Percentiles rank a stretch among this genome's conserved stretches.
These are phyloP conservation scores for Euura lappo DNA, from an alignment of 1,140 invertebrate species.

Conservation along the genomic window DNA sequence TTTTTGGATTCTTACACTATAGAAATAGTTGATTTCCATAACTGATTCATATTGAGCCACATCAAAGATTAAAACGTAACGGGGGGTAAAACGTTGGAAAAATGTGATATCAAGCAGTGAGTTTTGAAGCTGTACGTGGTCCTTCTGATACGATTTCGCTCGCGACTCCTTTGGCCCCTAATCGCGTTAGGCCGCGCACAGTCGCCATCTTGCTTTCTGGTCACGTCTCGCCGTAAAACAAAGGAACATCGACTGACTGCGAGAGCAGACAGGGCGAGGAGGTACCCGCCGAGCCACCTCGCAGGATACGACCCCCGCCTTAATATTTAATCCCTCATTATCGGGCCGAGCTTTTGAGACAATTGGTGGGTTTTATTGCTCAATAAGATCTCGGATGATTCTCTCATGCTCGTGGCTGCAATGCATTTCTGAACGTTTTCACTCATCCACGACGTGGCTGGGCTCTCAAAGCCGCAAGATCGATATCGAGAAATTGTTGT, in stretches of 20 bases:
- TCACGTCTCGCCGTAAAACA: constrained; percentile 59
- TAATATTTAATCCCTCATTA: constrained; percentile 62
- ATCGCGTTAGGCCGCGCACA: constrained; percentile 16
- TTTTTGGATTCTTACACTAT: no score
- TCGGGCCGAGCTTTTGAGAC: constrained; percentile 56
- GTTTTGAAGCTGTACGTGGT: neutral
- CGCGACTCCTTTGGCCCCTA: constrained; percentile 7
- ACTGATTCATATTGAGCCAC: no score
- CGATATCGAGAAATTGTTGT: constrained; percentile 16
- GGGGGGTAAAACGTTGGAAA: no score
- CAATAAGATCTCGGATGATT: constrained; percentile 41
- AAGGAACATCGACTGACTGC: constrained; percentile 52
- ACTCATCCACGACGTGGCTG: neutral
- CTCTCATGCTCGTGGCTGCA: neutral
- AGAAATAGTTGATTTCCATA: no score
- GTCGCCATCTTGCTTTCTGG: constrained; percentile 56
- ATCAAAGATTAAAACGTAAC: no score
- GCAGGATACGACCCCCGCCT: constrained; percentile 44
- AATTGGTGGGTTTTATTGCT: constrained; percentile 54
- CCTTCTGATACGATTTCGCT: neutral
- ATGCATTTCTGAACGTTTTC: constrained; percentile 4
- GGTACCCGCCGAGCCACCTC: constrained; percentile 22
- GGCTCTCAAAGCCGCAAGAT: constrained; percentile 14
- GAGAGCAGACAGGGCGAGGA: constrained; percentile 3
- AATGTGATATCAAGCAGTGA: no score